Base-by-base conservation (phyloP, 2,797 vertebrate genomes). In the Varecia variegata region DNA sequence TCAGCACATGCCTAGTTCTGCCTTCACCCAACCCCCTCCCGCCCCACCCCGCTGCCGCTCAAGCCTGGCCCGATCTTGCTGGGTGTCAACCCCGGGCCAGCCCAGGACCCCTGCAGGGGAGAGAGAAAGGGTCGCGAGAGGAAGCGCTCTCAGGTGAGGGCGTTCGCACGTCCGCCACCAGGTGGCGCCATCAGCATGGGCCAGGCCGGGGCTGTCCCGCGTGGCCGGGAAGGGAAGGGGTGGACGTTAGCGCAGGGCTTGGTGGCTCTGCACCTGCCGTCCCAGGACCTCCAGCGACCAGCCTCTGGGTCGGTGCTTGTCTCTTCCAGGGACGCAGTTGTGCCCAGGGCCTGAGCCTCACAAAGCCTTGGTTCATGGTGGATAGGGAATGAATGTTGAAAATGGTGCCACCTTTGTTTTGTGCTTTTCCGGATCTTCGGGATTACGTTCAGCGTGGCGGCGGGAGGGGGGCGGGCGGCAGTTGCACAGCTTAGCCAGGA, bases 161-260 rank as follows among this genome's bases (percentile, higher is more conserved):
- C 4, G 1, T 94, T 35, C 70, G 40, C 58, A 25, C 0, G 0
- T 25, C 18, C 0, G 45, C 90, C 97, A 91, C 96, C 94, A 97
- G 97, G 96, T 97, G 97, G 93, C 95, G 54, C 82, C 79, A 30
- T 40, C 14, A 30, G 47, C 86, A 93, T 62, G 81, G 88, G 60
- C 38, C 97, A 96, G 47, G 23, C 11, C 2, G 43, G 67, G 94
- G 45, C 52, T 2, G 35, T 21, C 71, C 68, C 0, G 13, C 7
- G 20, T 25, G 43, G 73, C 47, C 32, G 0, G 35, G 32, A 30
- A 45, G 25, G n/a, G 90, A 43, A 13, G 15, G 8, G n/a, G 50
- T 30, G 58, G 67, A 5, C 32, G 2, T 43, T 23, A 50, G 50
- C 0, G 0, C 11, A 7, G 40, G 73, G 35, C 43, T 45, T 15